A percentile compares a stretch with the other conserved stretches of the same genome.
Conservation (phyloP, 92 coral and sea anemone species). For the Muricea muricata region DNA sequence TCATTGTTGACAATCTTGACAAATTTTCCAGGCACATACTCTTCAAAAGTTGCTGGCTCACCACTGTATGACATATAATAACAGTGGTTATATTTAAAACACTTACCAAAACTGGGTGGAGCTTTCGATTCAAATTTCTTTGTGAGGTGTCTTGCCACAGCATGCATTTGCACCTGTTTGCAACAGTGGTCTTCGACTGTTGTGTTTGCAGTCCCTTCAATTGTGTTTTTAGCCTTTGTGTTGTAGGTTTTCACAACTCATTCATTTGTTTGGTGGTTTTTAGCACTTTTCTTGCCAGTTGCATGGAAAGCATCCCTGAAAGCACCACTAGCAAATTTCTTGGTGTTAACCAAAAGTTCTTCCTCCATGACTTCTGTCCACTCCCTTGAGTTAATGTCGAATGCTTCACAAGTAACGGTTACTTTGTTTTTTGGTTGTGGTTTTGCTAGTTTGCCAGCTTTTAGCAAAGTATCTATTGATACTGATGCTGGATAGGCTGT, state of each 20-base stretch:
- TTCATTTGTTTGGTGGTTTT: background rate
- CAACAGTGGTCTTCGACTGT: background rate
- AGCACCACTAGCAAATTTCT: conserved; percentile 7
- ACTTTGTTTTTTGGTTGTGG: conserved; percentile 43
- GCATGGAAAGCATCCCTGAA: conserved; percentile 12
- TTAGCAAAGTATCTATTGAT: conserved; percentile 65
- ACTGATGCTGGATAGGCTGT: conserved; percentile 66
- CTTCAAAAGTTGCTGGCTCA: conserved; percentile 9
- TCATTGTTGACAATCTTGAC: background rate
- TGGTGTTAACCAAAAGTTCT: conserved; percentile 9
- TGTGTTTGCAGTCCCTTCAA: conserved; percentile 6
- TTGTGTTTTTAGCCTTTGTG: background rate
- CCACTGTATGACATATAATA: background rate
- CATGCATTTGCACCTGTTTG: conserved; percentile 18
- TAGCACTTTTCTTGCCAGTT: conserved; percentile 11
- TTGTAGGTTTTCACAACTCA: conserved; percentile 11
- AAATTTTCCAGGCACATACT: conserved; percentile 4
- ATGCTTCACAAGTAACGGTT: conserved; percentile 12
- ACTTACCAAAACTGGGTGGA: background rate
- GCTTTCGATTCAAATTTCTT: background rate
- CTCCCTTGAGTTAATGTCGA: conserved; percentile 14
- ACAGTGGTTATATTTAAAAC: conserved; percentile 1
- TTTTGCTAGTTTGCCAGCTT: conserved; percentile 76
- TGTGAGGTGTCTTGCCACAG: background rate
- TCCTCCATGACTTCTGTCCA: conserved; percentile 20